Evolutionary conservation across 2,113 vertebrate species (phyloP), one percentile per base, ranked within the genome.

Genomic region (Megaceryle torquata): DNA sequence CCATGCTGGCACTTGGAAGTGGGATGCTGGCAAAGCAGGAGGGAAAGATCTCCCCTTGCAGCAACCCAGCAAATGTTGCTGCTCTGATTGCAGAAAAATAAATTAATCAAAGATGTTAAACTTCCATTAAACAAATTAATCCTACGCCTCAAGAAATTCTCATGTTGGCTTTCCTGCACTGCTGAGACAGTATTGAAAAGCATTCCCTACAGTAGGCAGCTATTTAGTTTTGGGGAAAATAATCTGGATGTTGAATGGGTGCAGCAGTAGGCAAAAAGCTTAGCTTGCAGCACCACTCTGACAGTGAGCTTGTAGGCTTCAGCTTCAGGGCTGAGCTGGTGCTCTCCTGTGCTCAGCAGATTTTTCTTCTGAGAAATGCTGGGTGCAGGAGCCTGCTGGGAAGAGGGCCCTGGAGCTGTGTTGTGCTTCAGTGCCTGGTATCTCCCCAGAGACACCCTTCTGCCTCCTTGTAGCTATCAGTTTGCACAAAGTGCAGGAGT

Each of bases 401-500:
- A 48, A 10, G 39, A 59, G 9, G 7, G 7, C 17, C 25, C 7
- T 4, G 2, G 56, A 76, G 33, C 56, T 29, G 16, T 9, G 12
- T 11, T 19, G 7, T 43, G 28, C 10, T 16, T 28, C 17, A 9
- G 26, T 37, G 25, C 25, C 16, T 14, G 9, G 24, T 39, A 35
- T 35, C 8, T 61, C 24, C 35, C 22, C 60, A 37, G n/a, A 26
- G 24, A 24, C 10, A 24, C 22, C 6, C 24, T 61, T 6, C 16
- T 0, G 0, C 17, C 37, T 53, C 8, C 37, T 51, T n/a, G 6
- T 4, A 4, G 20, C 2, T 19, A 14, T 65, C 0, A 0, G 4
- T 61, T 43, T 44, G 17, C 54, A 43, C 10, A 0, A 1, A 26
- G 67, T 43, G 7, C 15, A 5, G 65, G 15, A 83, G 91, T 28